A percentile compares a stretch with the other conserved stretches of the same genome.
phyloP scores from a whole-genome alignment of 2,888 invertebrate species.

The Malachius bipustulatus region DNA sequence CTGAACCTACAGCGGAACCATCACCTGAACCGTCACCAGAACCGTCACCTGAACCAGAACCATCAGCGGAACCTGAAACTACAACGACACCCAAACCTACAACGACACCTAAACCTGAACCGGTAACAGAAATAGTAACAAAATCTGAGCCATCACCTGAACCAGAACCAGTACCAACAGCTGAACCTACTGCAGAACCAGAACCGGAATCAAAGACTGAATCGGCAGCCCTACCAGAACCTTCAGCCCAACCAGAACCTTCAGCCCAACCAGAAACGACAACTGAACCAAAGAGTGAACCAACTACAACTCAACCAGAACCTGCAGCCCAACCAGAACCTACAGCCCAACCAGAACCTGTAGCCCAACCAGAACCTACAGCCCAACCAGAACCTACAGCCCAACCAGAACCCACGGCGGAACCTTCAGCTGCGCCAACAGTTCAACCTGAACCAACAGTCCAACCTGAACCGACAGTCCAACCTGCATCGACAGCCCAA shows the following conservation, averaged over 20 bases:
- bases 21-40: slow-evolving; percentile 26
- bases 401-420: slow-evolving; percentile 24
- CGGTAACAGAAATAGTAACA: slow-evolving; percentile 37
- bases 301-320: slow-evolving; percentile 27
- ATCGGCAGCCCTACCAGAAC: slow-evolving; percentile 23
- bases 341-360: slow-evolving; percentile 19
- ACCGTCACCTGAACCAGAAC: slow-evolving; percentile 23
- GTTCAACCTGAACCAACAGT: slow-evolving; percentile 20
- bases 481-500: slow-evolving; percentile 23
- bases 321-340: slow-evolving; percentile 23
- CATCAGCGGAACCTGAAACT: slow-evolving; percentile 27
- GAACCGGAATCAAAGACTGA: slow-evolving; percentile 29
- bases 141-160: slow-evolving; percentile 35
- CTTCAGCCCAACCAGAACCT: slow-evolving; percentile 20
- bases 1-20: slow-evolving; percentile 24
- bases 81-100: slow-evolving; percentile 33
- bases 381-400: slow-evolving; percentile 22
- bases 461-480: slow-evolving; percentile 21
- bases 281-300: slow-evolving; percentile 23
- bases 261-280: slow-evolving; percentile 25
- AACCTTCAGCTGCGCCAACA: slow-evolving; percentile 16
- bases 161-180: slow-evolving; percentile 36
- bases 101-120: slow-evolving; percentile 40
- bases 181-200: slow-evolving; percentile 32
- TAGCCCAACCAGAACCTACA: slow-evolving; percentile 21